Evolutionary conservation across 2,113 vertebrate species (phyloP).

Genomic region (Onychorhynchus coronatus): DNA sequence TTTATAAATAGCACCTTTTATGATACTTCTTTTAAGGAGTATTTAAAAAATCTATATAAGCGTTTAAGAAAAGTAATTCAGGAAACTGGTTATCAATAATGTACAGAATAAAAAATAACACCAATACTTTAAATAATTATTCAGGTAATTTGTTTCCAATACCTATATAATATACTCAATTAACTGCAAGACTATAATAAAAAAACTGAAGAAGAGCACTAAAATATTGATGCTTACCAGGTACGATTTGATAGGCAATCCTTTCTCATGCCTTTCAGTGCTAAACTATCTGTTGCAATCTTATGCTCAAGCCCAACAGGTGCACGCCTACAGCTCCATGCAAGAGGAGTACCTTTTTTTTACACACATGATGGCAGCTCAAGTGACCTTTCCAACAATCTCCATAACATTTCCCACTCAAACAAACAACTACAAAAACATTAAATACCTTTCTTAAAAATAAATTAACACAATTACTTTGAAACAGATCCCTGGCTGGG

Average conservation of each 20-base stretch:
- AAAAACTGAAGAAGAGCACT: neutral
- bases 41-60: neutral
- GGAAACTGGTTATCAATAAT: neutral
- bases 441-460: neutral
- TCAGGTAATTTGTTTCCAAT: neutral
- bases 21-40: neutral
- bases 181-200: neutral
- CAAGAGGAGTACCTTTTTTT: neutral
- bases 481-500: neutral
- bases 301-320: neutral
- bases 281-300: neutral
- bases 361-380: neutral
- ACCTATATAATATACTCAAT: neutral
- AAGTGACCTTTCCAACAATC: neutral
- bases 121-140: neutral
- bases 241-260: neutral
- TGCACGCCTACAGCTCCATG: neutral
- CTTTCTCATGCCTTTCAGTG: neutral
- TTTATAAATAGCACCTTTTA: neutral
- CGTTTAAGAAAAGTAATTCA: neutral
- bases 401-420: neutral
- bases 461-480: neutral
- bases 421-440: neutral
- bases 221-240: neutral
- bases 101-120: neutral